phyloP scores from a whole-genome alignment of 2,888 invertebrate genomes.

The Synanthedon tipuliformis region DNA sequence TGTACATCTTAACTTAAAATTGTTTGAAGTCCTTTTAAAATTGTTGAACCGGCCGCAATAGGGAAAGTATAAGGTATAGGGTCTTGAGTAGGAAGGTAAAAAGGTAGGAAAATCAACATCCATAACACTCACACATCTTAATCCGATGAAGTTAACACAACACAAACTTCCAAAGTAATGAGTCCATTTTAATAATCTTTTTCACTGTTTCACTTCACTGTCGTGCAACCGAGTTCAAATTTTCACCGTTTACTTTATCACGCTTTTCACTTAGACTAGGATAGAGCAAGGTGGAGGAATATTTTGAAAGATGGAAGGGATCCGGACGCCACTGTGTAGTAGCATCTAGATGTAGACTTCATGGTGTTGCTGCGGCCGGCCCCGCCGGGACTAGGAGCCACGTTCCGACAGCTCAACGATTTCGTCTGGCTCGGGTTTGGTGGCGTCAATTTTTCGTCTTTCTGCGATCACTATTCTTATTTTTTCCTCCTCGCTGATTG shows the following conservation, averaged over 20 bases:
- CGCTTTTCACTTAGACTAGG: constrained; percentile 18
- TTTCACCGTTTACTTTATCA: constrained; percentile 37
- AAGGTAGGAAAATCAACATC: constrained; percentile 24
- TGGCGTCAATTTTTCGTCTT: constrained; percentile 68
- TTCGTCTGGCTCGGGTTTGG: constrained; percentile 43
- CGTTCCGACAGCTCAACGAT: constrained; percentile 53
- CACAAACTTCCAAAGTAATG: constrained; percentile 10
- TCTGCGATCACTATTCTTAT: constrained; percentile 74
- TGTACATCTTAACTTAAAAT: constrained; percentile 40
- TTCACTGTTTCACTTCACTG: constrained; percentile 27
- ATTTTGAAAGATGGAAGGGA: neutral
- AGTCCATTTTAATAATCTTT: constrained; percentile 11
- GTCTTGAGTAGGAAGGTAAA: constrained; percentile 18
- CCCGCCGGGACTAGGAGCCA: constrained; percentile 65
- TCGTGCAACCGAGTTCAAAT: constrained; percentile 55
- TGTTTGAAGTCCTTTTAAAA: constrained; percentile 53
- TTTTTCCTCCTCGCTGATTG: constrained; percentile 60
- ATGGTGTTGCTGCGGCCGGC: constrained; percentile 66
- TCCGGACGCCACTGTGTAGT: constrained; percentile 11
- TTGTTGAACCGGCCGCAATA: constrained; percentile 63
- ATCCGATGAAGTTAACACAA: constrained; percentile 2
- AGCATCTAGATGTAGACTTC: constrained; percentile 61
- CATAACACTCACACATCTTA: constrained; percentile 16
- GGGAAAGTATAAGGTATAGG: constrained; percentile 25
- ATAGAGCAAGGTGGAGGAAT: constrained; percentile 17